Evolutionary conservation across 2,113 vertebrate genomes (phyloP), one percentile per base, ranked within the genome.

Genomic region (Columbina picui): DNA sequence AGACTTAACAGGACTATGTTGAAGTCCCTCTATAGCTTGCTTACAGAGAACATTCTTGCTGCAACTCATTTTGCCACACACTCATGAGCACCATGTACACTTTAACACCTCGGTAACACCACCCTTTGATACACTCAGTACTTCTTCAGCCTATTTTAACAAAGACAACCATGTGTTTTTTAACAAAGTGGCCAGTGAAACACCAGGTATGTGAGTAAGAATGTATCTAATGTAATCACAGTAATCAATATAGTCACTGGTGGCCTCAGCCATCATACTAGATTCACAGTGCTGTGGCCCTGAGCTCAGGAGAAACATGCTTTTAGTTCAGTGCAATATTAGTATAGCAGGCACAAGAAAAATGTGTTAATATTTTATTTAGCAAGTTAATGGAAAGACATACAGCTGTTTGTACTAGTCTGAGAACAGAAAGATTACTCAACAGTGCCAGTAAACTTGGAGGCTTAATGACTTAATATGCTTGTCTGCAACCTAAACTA

Each of bases 361-460:
- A 94, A 94, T 84, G 93, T 95, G 95, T 97, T 97, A 97, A 86
- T 89, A 96, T 92, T 97, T 97, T 97, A 97, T 97, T 97, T 84
- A 94, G 43, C 95, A 97, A 92, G 91, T 92, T 95, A 95, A 95
- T 81, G 73, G 57, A 93, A 92, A 96, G 76, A 96, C 93, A 96
- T 95, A 96, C 95, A 97, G 39, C 68, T 95, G 91, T 87, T 97
- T 63, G 36, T 94, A 94, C 93, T 96, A 84, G 73, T 90, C 85
- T 57, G 41, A 84, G 50, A 97, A 97, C 90, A 95, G 38, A 91
- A 91, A 79, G 45, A 69, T 80, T 85, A 92, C 60, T 95, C 21
- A 92, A 91, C 92, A 95, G 80, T 92, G 89, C 71, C 83, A 95
- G 79, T 81, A 94, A 94, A 94, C 89, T 90, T 61, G 81, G 69